Evolutionary conservation across 2,113 vertebrate species (phyloP).

Genomic region (Hystrix brachyura): DNA sequence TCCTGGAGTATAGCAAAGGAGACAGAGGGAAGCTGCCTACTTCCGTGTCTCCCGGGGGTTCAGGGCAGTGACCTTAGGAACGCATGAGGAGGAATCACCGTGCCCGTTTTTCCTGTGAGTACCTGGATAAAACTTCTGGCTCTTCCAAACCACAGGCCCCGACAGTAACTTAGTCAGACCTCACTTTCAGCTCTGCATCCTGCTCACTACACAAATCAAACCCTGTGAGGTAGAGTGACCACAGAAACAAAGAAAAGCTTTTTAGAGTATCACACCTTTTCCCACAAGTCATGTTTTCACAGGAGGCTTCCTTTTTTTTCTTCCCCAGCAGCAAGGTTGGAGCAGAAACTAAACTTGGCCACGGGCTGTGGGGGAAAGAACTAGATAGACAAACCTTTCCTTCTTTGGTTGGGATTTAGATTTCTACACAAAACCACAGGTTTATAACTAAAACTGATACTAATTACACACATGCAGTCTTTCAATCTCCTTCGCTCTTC

Average conservation of each 20-base stretch:
- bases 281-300: constrained; percentile 72
- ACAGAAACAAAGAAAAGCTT: constrained; percentile 74
- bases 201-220: background rate
- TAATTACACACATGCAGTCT: background rate
- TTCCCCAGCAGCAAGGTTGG: constrained; percentile 66
- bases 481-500: fast-evolving
- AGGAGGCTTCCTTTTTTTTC: constrained; percentile 69
- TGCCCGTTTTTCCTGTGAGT: background rate
- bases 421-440: constrained; percentile 35
- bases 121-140: background rate
- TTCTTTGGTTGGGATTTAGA: constrained; percentile 54
- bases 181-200: background rate
- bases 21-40: background rate
- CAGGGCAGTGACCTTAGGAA: background rate
- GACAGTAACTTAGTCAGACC: background rate
- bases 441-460: background rate
- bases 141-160: background rate
- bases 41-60: background rate
- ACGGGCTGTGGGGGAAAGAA: background rate
- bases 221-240: constrained; percentile 8
- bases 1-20: background rate
- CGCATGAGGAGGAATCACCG: background rate
- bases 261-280: constrained; percentile 66
- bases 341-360: constrained; percentile 43
- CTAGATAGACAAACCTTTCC: constrained; percentile 62